These are phyloP conservation scores for Copsychus sechellarum DNA, from an alignment of 2,113 vertebrate genomes.

Conservation along the genomic window DNA sequence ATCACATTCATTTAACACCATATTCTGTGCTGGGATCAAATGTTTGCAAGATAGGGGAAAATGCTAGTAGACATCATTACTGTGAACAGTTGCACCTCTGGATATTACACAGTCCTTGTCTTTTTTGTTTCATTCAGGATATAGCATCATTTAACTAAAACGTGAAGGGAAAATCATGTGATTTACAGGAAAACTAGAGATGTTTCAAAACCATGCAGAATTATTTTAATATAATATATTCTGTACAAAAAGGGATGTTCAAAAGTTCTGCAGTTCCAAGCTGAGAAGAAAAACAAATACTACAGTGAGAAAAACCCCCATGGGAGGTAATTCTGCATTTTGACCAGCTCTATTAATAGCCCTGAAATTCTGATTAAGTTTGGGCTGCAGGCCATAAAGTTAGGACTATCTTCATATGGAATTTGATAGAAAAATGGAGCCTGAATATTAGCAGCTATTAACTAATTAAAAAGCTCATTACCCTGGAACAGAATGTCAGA, in stretches of 20 bases:
- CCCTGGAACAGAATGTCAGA: background rate
- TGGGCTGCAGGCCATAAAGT: background rate
- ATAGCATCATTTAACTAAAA: background rate
- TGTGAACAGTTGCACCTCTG: background rate
- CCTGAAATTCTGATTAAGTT: background rate
- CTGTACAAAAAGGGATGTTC: background rate
- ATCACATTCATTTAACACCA: background rate
- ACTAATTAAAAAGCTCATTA: constrained; percentile 8
- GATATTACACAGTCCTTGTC: background rate
- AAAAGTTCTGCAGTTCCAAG: background rate
- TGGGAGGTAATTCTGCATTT: background rate
- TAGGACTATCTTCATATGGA: background rate
- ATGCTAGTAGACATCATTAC: background rate
- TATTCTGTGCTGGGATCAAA: background rate
- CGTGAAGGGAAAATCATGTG: background rate
- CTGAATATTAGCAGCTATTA: background rate
- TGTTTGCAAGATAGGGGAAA: background rate
- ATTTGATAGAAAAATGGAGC: constrained; percentile 13
- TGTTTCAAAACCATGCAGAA: background rate
- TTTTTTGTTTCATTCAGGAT: background rate
- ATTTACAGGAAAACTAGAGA: background rate
- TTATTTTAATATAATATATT: background rate
- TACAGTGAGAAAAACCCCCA: background rate
- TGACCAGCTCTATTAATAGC: background rate
- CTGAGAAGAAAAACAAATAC: background rate